Conservation (phyloP, 2,797 vertebrate genomes). For the Myotis findleyi region DNA sequence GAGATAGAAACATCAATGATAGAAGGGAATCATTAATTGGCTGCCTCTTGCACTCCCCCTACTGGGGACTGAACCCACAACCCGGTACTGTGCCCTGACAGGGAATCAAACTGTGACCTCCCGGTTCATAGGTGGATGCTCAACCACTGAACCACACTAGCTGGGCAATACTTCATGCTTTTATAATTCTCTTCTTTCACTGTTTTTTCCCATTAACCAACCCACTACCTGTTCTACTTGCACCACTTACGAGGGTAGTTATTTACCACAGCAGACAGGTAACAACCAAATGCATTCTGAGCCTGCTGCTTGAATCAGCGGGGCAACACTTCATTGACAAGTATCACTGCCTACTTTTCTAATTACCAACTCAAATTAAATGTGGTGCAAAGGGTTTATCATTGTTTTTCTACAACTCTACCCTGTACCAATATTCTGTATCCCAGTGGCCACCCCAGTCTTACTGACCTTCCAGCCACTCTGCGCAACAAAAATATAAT, state of each 20-base stretch:
- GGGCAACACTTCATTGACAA: neutral
- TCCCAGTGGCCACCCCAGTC: neutral
- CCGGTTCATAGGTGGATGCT: neutral
- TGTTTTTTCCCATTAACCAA: neutral
- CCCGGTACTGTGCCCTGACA: neutral
- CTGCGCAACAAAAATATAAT: neutral
- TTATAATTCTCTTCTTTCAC: neutral
- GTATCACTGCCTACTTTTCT: neutral
- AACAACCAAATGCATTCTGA: neutral
- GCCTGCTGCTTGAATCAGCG: neutral
- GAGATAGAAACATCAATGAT: neutral
- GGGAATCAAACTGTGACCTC: neutral
- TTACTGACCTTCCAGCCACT: neutral
- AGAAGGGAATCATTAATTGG: neutral
- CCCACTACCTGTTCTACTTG: neutral
- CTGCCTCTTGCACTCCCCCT: too few species aligned
- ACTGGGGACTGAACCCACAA: neutral
- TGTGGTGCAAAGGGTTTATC: neutral
- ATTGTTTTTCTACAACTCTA: neutral
- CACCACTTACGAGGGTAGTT: neutral
- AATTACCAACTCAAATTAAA: neutral
- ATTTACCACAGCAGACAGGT: accelerated
- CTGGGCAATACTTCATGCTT: neutral
- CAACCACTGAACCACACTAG: neutral
- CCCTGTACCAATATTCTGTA: neutral